Conservation (phyloP, 2,888 invertebrate genomes). For the Prosapia bicincta region DNA sequence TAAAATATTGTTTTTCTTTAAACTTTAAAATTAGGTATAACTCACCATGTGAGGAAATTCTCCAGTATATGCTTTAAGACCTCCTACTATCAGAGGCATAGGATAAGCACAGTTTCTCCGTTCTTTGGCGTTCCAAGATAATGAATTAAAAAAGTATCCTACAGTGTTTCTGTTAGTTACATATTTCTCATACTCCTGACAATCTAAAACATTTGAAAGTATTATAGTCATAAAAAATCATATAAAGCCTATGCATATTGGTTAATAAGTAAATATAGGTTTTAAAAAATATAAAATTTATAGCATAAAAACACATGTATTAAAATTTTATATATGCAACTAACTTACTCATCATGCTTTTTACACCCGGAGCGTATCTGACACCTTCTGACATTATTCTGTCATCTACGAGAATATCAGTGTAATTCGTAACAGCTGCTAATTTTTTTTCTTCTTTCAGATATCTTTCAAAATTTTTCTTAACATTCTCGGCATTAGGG, state of each 20-base stretch:
- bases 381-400: neutral
- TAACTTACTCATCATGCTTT: neutral
- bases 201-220: too few species aligned
- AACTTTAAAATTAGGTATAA: neutral
- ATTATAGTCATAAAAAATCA: too few species aligned
- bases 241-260: too few species aligned
- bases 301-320: too few species aligned
- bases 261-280: too few species aligned
- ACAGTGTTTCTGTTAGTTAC: neutral
- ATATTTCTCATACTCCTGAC: neutral
- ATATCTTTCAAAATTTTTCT: neutral
- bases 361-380: neutral
- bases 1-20: too few species aligned
- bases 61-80: slow-evolving; percentile 51
- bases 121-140: neutral
- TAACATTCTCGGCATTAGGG: neutral
- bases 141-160: neutral
- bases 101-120: neutral
- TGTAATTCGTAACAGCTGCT: neutral
- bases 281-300: too few species aligned
- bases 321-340: too few species aligned
- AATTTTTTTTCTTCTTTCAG: neutral
- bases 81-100: slow-evolving; percentile 56
- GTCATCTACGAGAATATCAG: neutral
- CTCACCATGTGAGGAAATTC: slow-evolving; percentile 63